Base-by-base conservation (phyloP, 2,888 invertebrate species). In the Argyra leucocephala region DNA sequence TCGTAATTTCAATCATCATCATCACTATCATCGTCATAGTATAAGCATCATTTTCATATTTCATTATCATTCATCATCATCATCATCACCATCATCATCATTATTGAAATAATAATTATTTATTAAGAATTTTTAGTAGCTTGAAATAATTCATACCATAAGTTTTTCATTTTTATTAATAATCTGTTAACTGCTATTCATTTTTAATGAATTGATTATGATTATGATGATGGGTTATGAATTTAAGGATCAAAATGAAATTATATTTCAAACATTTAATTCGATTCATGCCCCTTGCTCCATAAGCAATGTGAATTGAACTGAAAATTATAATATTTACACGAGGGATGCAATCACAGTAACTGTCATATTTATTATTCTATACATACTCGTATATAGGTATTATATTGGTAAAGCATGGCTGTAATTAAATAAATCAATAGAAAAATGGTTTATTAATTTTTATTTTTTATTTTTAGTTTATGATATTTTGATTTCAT, bases 331-430 rank as follows among this genome's bases (percentile, higher is more conserved):
- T 18, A 48, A 12, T 48, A 48, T 15, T 5, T 48, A 9, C 48
- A 48, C 48, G 18, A 48, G 48, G 48, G 48, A 48, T 48, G 48
- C 48, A 48, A 48, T 48, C n/a, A n/a, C n/a, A 48, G n/a, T 48
- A 48, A 15, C n/a, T n/a, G n/a, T n/a, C n/a, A n/a, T n/a, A n/a
- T n/a, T n/a, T n/a, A n/a, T n/a, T n/a, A n/a, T n/a, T n/a, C n/a
- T n/a, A n/a, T n/a, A n/a, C n/a, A n/a, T n/a, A n/a, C n/a, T n/a
- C n/a, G n/a, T n/a, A n/a, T n/a, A n/a, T n/a, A n/a, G n/a, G n/a
- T n/a, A n/a, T n/a, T n/a, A n/a, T 10, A 31, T 31, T 10, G 31
- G 7, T 31, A 31, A 12, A 31, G 12, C 7, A 2, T 31, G 31
- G 9, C 31, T 31, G 31, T 48, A 48, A 48, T 48, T 48, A 48